Evolutionary conservation across 2,797 vertebrate genomes (phyloP), one percentile per base, ranked within the genome.

Genomic region (Cryptoblepharus egeriae): DNA sequence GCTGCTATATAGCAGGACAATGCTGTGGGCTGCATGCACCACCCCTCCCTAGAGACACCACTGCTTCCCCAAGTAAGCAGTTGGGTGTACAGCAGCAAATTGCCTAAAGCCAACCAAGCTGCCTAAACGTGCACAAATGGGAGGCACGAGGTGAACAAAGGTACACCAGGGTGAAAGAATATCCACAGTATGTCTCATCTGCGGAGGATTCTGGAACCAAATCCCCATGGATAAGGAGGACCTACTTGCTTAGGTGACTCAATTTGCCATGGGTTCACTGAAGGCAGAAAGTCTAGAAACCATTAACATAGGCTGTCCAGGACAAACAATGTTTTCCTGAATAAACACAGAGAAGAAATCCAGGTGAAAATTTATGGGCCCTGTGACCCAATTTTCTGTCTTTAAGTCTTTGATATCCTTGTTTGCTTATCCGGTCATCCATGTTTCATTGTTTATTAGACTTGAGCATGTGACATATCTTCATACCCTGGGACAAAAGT

Each of bases 381-480:
- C 30, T 45, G 9, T 65, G 30, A 30, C 30, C 57, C 28, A 64
- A 77, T 11, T 63, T n/a, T 69, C 87, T 84, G 80, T 83, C 75
- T 92, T 74, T 67, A 82, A 84, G 83, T 84, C 87, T 90, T 91
- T 91, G 83, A 87, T 92, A 85, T 67, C 81, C 70, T 20, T 79
- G 63, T 91, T 89, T 0, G 6, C 70, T 73, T 85, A 77, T 88
- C 87, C 85, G 81, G 83, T 86, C 87, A 90, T 84, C 87, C 84
- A 77, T 75, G 45, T 88, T 89, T 88, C 78, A 52, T 78, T 87
- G 75, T 65, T 87, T 75, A 42, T 74, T 87, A 67, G 73, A 61
- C 82, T 91, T 92, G 73, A 85, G 83, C 74, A 76, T 35, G 39
- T 32, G 65, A 80, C 79, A 82, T n/a, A 60, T 13, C 10, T 76